Evolutionary conservation across 2,888 invertebrate species (phyloP).

Genomic region (Lepetodrilus schrolli): DNA sequence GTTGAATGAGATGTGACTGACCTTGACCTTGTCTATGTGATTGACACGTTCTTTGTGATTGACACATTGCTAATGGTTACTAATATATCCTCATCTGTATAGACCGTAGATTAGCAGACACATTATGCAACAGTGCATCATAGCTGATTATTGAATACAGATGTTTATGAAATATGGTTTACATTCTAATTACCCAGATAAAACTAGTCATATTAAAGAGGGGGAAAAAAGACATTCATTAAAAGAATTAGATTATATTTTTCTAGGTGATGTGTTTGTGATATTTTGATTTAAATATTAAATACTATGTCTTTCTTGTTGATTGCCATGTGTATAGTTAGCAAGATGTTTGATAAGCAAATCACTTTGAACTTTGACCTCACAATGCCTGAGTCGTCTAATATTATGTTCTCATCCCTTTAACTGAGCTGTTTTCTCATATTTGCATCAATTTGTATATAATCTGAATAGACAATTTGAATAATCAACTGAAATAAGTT

Average conservation of each 20-base stretch:
- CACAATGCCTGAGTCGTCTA: no score
- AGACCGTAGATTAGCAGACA: neutral
- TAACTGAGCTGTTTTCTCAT: no score
- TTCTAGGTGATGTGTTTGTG: conserved; percentile 22
- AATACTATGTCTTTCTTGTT: conserved; percentile 1
- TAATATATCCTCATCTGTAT: neutral
- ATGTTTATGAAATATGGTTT: neutral
- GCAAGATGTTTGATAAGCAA: no score
- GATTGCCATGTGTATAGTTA: no score
- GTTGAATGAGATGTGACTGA: no score
- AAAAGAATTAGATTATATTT: conserved; percentile 22
- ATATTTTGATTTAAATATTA: neutral
- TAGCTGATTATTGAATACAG: neutral
- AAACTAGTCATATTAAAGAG: conserved; percentile 11
- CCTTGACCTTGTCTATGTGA: no score
- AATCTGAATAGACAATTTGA: no score
- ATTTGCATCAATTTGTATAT: no score
- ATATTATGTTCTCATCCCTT: no score
- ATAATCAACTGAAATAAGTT: no score
- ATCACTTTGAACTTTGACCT: no score
- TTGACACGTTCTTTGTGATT: neutral
- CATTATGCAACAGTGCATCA: neutral
- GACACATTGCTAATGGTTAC: neutral
- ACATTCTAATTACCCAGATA: neutral
- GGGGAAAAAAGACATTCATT: neutral